Evolutionary conservation across 2,113 vertebrate genomes (phyloP).

Genomic region (Melanerpes formicivorus): DNA sequence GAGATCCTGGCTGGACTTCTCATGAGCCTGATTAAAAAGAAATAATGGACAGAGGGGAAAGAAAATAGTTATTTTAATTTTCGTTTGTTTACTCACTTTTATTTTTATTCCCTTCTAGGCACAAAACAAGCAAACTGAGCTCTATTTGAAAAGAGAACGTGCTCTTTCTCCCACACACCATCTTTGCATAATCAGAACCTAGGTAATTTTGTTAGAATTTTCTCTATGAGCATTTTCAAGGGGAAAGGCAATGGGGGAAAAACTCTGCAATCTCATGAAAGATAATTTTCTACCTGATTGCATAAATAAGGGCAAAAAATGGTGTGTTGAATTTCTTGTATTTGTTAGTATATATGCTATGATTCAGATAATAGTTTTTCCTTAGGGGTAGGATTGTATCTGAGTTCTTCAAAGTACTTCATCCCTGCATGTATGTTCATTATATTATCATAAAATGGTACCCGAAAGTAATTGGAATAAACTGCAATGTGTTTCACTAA

Average conservation of each 20-base stretch:
- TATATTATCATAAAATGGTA: slow-evolving; percentile 1
- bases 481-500: neutral
- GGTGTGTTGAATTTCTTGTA: neutral
- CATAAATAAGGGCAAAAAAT: slow-evolving; percentile 50
- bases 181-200: slow-evolving; percentile 7
- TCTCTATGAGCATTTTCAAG: neutral
- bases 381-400: neutral
- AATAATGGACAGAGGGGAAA: neutral
- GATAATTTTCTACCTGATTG: slow-evolving; percentile 45
- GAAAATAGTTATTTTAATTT: neutral
- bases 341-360: slow-evolving; percentile 33
- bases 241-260: slow-evolving; percentile 14
- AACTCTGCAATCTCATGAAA: neutral
- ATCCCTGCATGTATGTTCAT: neutral
- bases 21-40: neutral
- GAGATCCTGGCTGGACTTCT: neutral
- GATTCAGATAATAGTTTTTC: slow-evolving; percentile 40
- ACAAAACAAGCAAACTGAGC: slow-evolving; percentile 6
- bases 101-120: slow-evolving; percentile 27
- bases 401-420: slow-evolving; percentile 20
- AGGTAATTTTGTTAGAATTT: neutral
- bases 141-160: neutral
- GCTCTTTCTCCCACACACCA: neutral
- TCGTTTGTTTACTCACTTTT: slow-evolving; percentile 21
- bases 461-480: neutral